Percentiles rank a stretch among this genome's conserved stretches.
phyloP scores from a whole-genome alignment of 2,888 invertebrate species.

The Aspidiotus destructor region DNA sequence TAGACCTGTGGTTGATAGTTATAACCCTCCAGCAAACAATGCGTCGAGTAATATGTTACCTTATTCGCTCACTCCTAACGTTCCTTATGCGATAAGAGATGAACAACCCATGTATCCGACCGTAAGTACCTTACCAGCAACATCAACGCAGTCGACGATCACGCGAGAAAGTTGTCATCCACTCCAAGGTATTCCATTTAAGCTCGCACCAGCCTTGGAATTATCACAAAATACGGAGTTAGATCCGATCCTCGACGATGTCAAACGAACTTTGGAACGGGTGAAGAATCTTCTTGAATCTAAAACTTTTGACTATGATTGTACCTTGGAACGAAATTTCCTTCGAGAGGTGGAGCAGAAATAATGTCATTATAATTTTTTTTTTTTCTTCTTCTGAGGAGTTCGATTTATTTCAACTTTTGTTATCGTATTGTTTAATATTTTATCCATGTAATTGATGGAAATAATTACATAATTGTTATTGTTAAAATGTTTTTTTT shows the following conservation, averaged over 20 bases:
- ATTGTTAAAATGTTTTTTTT: no score
- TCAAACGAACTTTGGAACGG: conserved; percentile 17
- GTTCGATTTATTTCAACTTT: no score
- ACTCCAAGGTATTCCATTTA: conserved; percentile 22
- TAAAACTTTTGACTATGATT: conserved; percentile 13
- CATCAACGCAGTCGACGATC: not conserved
- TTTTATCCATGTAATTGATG: no score
- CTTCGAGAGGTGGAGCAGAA: conserved; percentile 8
- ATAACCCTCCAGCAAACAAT: not conserved
- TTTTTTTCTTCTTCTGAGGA: not conserved
- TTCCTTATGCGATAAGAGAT: not conserved
- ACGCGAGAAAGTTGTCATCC: conserved; percentile 8
- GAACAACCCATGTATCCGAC: not conserved
- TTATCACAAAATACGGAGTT: not conserved
- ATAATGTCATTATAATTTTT: not conserved
- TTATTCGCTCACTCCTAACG: conserved; percentile 14
- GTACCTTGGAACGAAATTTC: conserved; percentile 13
- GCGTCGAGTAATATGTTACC: not conserved
- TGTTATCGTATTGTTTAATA: no score
- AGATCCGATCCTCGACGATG: conserved; percentile 22
- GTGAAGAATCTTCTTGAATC: conserved; percentile 16
- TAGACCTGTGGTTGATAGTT: not conserved
- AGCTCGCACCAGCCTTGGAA: conserved; percentile 12
- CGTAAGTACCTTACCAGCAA: not conserved
- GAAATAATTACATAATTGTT: no score